These are phyloP conservation scores for Lordiphosa andalusiaca DNA, from an alignment of 2,888 invertebrate genomes.

Conservation along the genomic window DNA sequence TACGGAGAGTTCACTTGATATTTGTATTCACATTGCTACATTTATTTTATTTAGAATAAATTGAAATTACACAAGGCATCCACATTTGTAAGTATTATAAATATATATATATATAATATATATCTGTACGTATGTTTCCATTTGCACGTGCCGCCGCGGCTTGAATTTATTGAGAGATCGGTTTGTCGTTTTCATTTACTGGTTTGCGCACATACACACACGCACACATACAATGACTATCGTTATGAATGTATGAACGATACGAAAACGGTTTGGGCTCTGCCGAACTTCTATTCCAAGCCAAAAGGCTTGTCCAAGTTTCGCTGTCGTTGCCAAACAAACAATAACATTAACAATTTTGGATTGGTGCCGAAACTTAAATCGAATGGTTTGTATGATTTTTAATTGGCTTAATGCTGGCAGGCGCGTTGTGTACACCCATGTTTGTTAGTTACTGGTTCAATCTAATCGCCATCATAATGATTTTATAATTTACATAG, in stretches of 20 bases:
- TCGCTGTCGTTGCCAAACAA: too few species aligned
- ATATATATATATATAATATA: background rate
- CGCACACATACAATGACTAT: too few species aligned
- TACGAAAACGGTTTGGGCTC: too few species aligned
- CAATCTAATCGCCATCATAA: background rate
- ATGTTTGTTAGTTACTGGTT: too few species aligned
- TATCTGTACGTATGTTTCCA: background rate
- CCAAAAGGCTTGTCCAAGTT: too few species aligned
- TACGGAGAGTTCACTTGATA: background rate
- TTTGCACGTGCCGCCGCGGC: constrained; percentile 8
- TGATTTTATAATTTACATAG: background rate
- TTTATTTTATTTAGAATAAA: too few species aligned
- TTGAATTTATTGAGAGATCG: constrained; percentile 6
- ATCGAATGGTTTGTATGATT: background rate
- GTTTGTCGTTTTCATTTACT: constrained; percentile 7
- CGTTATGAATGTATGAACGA: too few species aligned
- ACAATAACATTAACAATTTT: too few species aligned
- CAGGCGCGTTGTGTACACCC: background rate
- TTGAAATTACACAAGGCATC: background rate
- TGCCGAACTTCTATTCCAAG: too few species aligned
- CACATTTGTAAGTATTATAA: background rate
- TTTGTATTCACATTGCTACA: constrained; percentile 7
- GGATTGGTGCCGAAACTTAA: too few species aligned
- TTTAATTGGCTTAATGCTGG: background rate
- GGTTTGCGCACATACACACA: background rate